Evolutionary conservation across 2,888 invertebrate species (phyloP), one percentile per base, ranked within the genome.

Genomic region (Antheraea assamensis): DNA sequence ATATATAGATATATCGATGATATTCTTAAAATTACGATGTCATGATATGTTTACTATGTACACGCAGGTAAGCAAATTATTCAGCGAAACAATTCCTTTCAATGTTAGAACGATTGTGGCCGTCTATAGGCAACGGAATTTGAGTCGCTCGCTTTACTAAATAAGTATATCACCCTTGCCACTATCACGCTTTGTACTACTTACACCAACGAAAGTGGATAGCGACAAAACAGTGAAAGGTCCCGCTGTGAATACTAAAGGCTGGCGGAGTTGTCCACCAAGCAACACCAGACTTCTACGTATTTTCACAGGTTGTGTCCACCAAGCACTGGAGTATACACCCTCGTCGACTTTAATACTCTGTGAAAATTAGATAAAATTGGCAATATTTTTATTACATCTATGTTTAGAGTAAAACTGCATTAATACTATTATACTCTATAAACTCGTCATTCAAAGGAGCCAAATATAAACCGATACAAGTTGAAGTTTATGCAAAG

Each of bases 261-360:
- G 76, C 72, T 75, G 87, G 15, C 88, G 86, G 15, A 93, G 78
- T 72, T 92, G 90, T 0, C 90, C 90, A 3, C 83, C 87, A 0
- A 93, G 83, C 8, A 93, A 76, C 0, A 85, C n/a, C 2, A 90
- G 76, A 75, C 84, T 85, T 0, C 87, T 87, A 4, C 90, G 90
- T 21, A 87, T 75, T 3, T 82, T 79, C 17, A 81, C 77, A 2
- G 83, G 79, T 72, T 87, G 87, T 0, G 83, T 81, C 88, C 90
- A 92, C 93, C 93, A 93, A 0, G 83, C 80, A 73, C 92, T 92
- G 2, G 76, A 73, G 74, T 91, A 92, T 0, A 92, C 83, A 0
- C 91, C 89, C 3, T 81, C 80, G 4, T 90, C 88, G 0, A 90
- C 90, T 71, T 77, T 78, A 2, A 82, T 71, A 74, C 93, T 93